Evolutionary conservation across 2,797 vertebrate genomes (phyloP).

Genomic region (Paratrypauchen microcephalus): DNA sequence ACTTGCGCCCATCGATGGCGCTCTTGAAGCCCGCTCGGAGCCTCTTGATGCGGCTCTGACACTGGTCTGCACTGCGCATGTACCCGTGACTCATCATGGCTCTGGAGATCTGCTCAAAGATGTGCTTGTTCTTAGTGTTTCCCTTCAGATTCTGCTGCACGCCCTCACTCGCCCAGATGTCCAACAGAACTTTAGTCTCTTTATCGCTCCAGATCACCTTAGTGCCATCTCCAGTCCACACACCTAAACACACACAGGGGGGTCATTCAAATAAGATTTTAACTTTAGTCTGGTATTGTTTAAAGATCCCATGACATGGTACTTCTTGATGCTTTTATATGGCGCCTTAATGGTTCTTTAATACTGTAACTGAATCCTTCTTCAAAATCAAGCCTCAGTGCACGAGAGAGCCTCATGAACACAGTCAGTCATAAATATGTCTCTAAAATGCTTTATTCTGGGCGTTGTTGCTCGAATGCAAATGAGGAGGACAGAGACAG

Average conservation of each 20-base stretch:
- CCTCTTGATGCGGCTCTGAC: slow-evolving; percentile 76
- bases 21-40: slow-evolving; percentile 73
- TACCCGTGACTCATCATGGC: slow-evolving; percentile 69
- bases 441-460: no score
- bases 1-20: slow-evolving; percentile 69
- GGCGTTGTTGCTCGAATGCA: no score
- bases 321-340: no score
- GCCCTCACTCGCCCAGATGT: slow-evolving; percentile 71
- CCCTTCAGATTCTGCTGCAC: slow-evolving; percentile 71
- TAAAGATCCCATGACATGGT: no score
- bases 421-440: no score
- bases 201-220: slow-evolving; percentile 70
- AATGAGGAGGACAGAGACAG: no score
- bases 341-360: no score
- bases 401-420: no score
- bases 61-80: slow-evolving; percentile 71
- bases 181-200: slow-evolving; percentile 70
- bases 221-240: slow-evolving; percentile 51
- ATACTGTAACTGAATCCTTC: no score
- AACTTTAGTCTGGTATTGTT: no score
- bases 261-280: no score
- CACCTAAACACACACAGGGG: slow-evolving; percentile 22
- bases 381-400: no score
- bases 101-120: slow-evolving; percentile 71
- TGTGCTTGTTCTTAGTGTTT: slow-evolving; percentile 73